Percentiles rank a stretch among this genome's conserved stretches.
Evolutionary conservation across 2,797 vertebrate species (phyloP).

Genomic region (Oryzias sinensis): DNA sequence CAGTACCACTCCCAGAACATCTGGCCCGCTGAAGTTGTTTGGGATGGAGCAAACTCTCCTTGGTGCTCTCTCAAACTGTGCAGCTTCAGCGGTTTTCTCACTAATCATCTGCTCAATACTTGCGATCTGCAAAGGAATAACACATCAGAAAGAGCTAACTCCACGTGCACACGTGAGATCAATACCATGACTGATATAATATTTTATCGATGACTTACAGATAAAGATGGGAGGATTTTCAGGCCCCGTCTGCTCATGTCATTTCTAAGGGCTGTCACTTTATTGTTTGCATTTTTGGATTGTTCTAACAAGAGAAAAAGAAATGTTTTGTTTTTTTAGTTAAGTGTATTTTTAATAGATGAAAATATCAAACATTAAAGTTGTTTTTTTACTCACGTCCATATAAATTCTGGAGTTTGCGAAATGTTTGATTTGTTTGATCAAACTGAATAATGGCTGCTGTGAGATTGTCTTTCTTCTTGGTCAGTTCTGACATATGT

Average conservation of each 20-base stretch:
- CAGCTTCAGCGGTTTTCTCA: conserved; percentile 66
- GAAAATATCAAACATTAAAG: too few relatives aligned
- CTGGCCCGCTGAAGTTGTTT: conserved; percentile 75
- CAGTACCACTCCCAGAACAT: conserved; percentile 89
- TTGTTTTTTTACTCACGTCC: conserved; percentile 70
- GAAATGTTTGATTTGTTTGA: conserved; percentile 55
- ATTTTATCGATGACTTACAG: conserved; percentile 60
- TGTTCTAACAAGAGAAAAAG: conserved; percentile 64
- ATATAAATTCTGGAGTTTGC: conserved; percentile 70
- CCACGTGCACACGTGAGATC: not conserved
- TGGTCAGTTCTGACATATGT: conserved; percentile 80
- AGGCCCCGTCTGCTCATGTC: conserved; percentile 72
- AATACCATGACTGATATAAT: not conserved
- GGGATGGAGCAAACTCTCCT: conserved; percentile 77
- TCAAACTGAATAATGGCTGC: conserved; percentile 66
- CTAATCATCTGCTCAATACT: conserved; percentile 69
- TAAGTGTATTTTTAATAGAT: too few relatives aligned
- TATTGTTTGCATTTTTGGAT: conserved; percentile 63
- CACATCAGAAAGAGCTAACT: not conserved
- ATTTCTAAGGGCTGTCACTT: conserved; percentile 64
- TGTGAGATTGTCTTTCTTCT: conserved; percentile 78
- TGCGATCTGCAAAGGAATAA: conserved; percentile 68
- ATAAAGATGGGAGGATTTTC: conserved; percentile 46
- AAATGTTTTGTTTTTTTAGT: not conserved
- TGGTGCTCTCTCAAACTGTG: conserved; percentile 63